phyloP scores from a whole-genome alignment of 2,888 invertebrate genomes.

The Augiades crinisus region DNA sequence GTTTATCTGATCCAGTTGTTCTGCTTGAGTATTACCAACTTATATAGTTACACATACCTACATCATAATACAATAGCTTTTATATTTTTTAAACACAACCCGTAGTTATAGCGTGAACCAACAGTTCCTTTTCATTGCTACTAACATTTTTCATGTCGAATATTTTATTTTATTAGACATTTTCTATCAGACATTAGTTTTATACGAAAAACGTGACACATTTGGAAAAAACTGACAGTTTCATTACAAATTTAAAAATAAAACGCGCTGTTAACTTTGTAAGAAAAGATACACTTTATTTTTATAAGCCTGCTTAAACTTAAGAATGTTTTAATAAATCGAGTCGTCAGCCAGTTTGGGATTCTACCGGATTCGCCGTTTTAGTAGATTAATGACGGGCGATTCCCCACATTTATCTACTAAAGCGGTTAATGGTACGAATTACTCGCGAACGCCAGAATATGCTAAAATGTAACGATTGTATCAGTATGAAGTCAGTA shows the following conservation, averaged over 20 bases:
- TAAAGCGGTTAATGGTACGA: neutral
- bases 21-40: slow-evolving; percentile 2
- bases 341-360: neutral
- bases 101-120: neutral
- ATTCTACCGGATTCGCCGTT: neutral
- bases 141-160: neutral
- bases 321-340: neutral
- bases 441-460: neutral
- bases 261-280: neutral
- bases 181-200: neutral
- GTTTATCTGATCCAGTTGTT: slow-evolving; percentile 6
- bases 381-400: no score
- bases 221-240: slow-evolving; percentile 13
- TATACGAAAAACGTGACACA: neutral
- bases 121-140: slow-evolving; percentile 7
- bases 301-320: neutral
- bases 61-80: slow-evolving; percentile 1
- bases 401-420: neutral
- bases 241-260: neutral
- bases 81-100: slow-evolving; percentile 3
- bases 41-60: slow-evolving; percentile 3
- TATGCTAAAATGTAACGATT: neutral
- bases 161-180: slow-evolving; percentile 16
- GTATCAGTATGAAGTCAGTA: slow-evolving; percentile 44
- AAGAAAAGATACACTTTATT: slow-evolving; percentile 10